Conservation (phyloP, 35 echinoderm and acorn worm species). For the Apostichopus japonicus region DNA sequence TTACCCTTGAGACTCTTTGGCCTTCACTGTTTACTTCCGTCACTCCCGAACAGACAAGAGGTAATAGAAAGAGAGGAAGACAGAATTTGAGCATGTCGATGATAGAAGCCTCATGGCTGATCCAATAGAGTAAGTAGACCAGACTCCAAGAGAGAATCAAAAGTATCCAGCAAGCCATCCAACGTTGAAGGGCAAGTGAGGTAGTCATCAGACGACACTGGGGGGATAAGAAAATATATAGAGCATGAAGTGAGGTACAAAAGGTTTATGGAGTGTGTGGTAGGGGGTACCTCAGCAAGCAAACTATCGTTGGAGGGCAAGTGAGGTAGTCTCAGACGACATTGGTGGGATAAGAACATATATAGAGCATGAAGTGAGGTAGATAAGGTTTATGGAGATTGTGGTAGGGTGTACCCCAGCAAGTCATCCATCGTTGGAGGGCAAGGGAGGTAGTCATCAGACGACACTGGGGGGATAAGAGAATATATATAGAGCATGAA, state of each 20-base stretch:
- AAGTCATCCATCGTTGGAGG: not conserved
- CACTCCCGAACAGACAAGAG: slow-evolving; percentile 81
- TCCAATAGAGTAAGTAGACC: slow-evolving; percentile 91
- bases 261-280: not conserved
- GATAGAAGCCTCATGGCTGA: slow-evolving; percentile 86
- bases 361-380: not conserved
- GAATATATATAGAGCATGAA: no score
- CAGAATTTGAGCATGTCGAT: slow-evolving; percentile 92
- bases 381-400: not conserved
- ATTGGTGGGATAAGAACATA: slow-evolving; percentile 27
- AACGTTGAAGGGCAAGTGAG: slow-evolving; percentile 76
- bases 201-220: slow-evolving; percentile 90
- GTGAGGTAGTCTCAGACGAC: slow-evolving; percentile 36
- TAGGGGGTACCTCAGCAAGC: not conserved
- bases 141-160: slow-evolving; percentile 84
- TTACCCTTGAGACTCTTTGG: slow-evolving; percentile 82
- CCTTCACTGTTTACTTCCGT: slow-evolving; percentile 96
- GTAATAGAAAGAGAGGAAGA: slow-evolving; percentile 72
- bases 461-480: no score
- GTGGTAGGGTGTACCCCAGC: not conserved
- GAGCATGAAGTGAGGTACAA: not conserved
- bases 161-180: slow-evolving; percentile 76
- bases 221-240: not conserved
- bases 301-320: not conserved
- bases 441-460: not conserved